Evolutionary conservation across 1,140 invertebrate species (phyloP).

Genomic region (Helicoverpa zea): DNA sequence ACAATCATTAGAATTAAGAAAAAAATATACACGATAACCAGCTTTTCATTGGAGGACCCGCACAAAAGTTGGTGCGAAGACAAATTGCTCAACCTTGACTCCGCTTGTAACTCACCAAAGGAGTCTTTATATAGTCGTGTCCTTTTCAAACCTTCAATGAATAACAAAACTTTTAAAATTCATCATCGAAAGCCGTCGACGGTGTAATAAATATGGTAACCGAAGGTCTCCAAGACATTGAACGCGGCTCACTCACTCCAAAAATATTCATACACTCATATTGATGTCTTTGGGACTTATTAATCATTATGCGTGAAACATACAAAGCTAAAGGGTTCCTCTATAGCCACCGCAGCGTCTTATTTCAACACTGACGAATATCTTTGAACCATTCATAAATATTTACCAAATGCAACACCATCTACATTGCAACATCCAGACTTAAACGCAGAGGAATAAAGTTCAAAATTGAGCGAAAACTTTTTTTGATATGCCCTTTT

Average conservation of each 20-base stretch:
- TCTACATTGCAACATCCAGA: background rate
- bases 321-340: constrained; percentile 51
- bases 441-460: constrained; percentile 18
- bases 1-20: background rate
- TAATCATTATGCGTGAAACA: constrained; percentile 54
- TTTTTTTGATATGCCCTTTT: constrained; percentile 10
- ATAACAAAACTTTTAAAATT: background rate
- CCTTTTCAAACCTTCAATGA: background rate
- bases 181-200: background rate
- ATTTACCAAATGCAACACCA: constrained; percentile 25
- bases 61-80: no score
- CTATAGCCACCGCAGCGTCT: constrained; percentile 56
- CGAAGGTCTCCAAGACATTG: constrained; percentile 22
- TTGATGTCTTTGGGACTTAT: constrained; percentile 45
- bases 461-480: constrained; percentile 21
- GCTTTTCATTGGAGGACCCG: no score
- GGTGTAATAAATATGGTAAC: background rate
- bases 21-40: no score
- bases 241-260: constrained; percentile 11
- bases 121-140: no score
- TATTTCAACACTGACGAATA: constrained; percentile 64
- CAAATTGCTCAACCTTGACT: no score
- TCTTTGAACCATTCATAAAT: constrained; percentile 52
- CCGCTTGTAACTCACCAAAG: no score
- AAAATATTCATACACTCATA: constrained; percentile 44